Evolutionary conservation across 2,888 invertebrate genomes (phyloP).

Genomic region (Branchellion lobata): DNA sequence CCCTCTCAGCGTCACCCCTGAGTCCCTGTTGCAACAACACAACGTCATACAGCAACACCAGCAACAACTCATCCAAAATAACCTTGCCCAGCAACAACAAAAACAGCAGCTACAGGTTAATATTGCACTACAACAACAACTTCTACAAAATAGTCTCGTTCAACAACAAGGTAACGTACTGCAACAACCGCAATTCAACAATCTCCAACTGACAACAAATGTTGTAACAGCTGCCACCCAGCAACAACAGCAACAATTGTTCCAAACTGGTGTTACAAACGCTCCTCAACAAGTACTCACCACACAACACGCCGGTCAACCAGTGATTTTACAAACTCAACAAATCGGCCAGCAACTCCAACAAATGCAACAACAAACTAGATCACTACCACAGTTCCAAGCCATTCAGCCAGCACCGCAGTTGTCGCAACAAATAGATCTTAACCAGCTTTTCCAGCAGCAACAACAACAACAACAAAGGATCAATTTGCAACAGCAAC

Average conservation of each 20-base stretch:
- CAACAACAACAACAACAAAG: constrained; percentile 11
- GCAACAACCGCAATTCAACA: no score
- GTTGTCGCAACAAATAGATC: neutral
- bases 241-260: neutral
- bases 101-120: neutral
- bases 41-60: neutral
- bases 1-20: constrained; percentile 3
- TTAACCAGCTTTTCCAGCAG: neutral
- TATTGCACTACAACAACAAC: no score
- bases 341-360: neutral
- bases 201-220: no score
- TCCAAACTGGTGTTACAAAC: neutral
- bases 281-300: neutral
- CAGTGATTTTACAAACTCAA: neutral
- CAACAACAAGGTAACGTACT: no score
- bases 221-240: no score
- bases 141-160: no score
- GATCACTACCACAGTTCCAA: no score
- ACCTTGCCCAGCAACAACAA: constrained; percentile 1
- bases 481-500: neutral
- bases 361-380: neutral
- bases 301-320: neutral
- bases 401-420: no score
- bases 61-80: neutral
- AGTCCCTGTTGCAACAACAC: neutral